Percentiles rank a stretch among this genome's conserved stretches.
These are phyloP conservation scores for Mantis religiosa DNA, from an alignment of 2,888 invertebrate species.

Conservation along the genomic window DNA sequence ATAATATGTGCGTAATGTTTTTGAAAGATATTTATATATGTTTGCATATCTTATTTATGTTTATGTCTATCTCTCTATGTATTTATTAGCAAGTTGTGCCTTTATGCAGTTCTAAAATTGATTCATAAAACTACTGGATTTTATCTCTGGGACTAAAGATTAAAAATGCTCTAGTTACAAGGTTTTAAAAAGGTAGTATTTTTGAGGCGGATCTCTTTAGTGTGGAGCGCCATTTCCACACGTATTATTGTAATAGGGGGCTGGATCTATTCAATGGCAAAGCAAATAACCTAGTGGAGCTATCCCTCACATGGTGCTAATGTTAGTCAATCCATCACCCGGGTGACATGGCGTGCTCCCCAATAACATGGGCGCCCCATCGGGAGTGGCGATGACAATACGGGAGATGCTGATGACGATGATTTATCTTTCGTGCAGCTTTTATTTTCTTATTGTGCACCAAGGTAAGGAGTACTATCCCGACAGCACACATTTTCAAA, in stretches of 20 bases:
- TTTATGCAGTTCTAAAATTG: too few relatives aligned
- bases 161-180: too few relatives aligned
- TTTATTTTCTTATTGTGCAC: background rate
- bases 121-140: too few relatives aligned
- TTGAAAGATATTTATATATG: too few relatives aligned
- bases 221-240: background rate
- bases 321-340: slow-evolving; percentile 22
- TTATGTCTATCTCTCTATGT: too few relatives aligned
- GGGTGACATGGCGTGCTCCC: slow-evolving; percentile 9
- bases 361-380: slow-evolving; percentile 9
- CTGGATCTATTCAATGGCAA: slow-evolving; percentile 12
- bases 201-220: background rate
- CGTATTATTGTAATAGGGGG: slow-evolving; percentile 16
- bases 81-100: too few relatives aligned
- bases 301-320: slow-evolving; percentile 2
- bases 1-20: too few relatives aligned
- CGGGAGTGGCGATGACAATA: slow-evolving; percentile 14
- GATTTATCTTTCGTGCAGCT: background rate
- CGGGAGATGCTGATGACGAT: slow-evolving; percentile 5
- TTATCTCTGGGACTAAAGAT: too few relatives aligned
- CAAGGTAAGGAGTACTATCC: background rate
- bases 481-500: background rate
- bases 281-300: slow-evolving; percentile 11
- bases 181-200: too few relatives aligned
- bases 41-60: too few relatives aligned